Conservation (phyloP, 2,797 vertebrate genomes). For the Gephyroberyx darwinii region DNA sequence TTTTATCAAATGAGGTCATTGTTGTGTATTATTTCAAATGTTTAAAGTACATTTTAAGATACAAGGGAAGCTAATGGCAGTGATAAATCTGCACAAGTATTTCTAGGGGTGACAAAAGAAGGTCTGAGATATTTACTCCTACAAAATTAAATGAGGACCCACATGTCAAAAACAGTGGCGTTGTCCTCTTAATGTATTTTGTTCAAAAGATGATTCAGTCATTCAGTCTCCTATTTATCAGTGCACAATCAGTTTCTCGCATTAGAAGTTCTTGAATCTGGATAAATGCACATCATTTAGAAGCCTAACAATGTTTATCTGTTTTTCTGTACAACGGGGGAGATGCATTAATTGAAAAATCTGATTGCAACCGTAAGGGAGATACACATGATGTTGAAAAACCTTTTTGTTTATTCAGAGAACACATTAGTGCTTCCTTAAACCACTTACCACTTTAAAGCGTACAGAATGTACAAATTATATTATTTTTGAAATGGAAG, state of each 20-base stretch:
- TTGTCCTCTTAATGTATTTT: conserved; percentile 33
- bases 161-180: conserved; percentile 37
- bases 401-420: conserved; percentile 78
- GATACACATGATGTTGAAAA: conserved; percentile 64
- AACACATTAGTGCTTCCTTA: conserved; percentile 81
- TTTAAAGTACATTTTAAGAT: conserved; percentile 17
- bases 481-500: conserved; percentile 69
- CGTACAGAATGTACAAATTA: conserved; percentile 72
- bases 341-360: conserved; percentile 59
- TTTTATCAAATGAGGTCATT: conserved; percentile 27
- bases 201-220: conserved; percentile 23
- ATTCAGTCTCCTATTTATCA: conserved; percentile 18
- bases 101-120: conserved; percentile 10
- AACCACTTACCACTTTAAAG: conserved; percentile 72
- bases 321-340: conserved; percentile 23
- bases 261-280: background rate
- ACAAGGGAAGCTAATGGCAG: background rate
- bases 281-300: conserved; percentile 1
- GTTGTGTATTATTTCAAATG: conserved; percentile 23
- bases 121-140: conserved; percentile 21
- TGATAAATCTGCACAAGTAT: conserved; percentile 31
- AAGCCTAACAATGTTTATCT: background rate
- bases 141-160: conserved; percentile 33
- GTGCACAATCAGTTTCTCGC: conserved; percentile 26
- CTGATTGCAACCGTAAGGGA: conserved; percentile 61